These are phyloP conservation scores for Ophthalmotilapia sp. DNA, from an alignment of 2,113 vertebrate genomes.

Conservation along the genomic window DNA sequence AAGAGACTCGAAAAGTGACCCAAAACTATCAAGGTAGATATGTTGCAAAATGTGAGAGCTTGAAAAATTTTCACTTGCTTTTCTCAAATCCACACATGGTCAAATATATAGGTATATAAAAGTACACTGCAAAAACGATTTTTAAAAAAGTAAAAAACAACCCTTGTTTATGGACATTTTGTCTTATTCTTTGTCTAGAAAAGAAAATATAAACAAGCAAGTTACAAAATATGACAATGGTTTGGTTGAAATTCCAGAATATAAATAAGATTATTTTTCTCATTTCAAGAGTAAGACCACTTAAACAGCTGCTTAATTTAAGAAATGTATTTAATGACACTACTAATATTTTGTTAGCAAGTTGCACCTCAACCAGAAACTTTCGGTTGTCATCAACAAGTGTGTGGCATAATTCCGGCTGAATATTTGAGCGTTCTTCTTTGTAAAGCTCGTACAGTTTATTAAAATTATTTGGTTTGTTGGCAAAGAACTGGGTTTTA, in stretches of 20 bases:
- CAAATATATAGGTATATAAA: too few relatives aligned
- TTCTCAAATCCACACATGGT: too few relatives aligned
- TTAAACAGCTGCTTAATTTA: neutral
- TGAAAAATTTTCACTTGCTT: too few relatives aligned
- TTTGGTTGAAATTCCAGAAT: neutral
- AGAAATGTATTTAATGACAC: neutral
- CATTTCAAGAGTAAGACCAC: neutral
- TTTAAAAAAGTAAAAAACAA: neutral
- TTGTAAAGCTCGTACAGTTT: neutral
- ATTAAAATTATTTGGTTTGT: neutral
- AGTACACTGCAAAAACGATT: accelerated
- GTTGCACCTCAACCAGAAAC: neutral
- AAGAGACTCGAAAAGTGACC: too few relatives aligned
- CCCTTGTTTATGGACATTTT: neutral
- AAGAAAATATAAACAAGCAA: neutral
- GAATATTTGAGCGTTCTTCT: neutral
- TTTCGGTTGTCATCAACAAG: neutral
- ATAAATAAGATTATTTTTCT: neutral
- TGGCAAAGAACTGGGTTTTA: neutral
- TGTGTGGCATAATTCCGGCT: accelerated
- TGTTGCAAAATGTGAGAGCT: too few relatives aligned
- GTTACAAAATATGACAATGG: neutral
- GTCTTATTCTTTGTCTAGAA: neutral
- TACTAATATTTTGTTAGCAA: neutral
- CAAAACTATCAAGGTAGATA: too few relatives aligned